phyloP scores from a whole-genome alignment of 2,797 vertebrate genomes.

The Mormyrus proboscirostris region DNA sequence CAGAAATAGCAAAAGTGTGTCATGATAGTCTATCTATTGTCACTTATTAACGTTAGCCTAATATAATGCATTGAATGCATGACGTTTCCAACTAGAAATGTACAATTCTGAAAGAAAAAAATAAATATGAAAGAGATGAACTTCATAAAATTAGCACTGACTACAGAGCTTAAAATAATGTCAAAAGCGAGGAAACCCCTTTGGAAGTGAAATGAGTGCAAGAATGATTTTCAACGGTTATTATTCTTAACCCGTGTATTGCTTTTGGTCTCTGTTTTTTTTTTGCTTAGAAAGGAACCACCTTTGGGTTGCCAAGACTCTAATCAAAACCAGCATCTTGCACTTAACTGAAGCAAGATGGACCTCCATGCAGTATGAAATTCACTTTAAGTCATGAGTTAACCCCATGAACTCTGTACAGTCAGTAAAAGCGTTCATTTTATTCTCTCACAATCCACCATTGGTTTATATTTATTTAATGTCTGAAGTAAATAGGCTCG shows the following conservation, averaged over 20 bases:
- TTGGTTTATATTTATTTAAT: neutral
- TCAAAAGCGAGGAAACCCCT: conserved; percentile 42
- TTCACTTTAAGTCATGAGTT: conserved; percentile 41
- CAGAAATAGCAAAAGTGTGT: neutral
- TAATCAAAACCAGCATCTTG: conserved; percentile 44
- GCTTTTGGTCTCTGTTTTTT: conserved; percentile 26
- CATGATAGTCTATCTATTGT: neutral
- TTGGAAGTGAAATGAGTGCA: conserved; percentile 40
- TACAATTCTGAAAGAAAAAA: neutral
- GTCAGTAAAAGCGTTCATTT: neutral
- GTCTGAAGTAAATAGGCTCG: neutral
- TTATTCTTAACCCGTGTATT: conserved; percentile 48
- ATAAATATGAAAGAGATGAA: neutral
- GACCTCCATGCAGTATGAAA: conserved; percentile 44
- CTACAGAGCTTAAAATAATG: conserved; percentile 5
- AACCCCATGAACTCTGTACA: conserved; percentile 29
- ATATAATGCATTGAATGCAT: neutral
- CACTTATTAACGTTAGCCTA: neutral
- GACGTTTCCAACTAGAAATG: neutral
- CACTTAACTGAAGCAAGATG: conserved; percentile 47
- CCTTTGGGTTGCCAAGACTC: conserved; percentile 44
- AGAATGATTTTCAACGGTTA: conserved; percentile 40
- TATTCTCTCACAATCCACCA: neutral
- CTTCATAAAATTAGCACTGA: conserved; percentile 29
- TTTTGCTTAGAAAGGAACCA: conserved; percentile 50